Conservation (phyloP, 2,888 invertebrate species). For the Aradus depressus region DNA sequence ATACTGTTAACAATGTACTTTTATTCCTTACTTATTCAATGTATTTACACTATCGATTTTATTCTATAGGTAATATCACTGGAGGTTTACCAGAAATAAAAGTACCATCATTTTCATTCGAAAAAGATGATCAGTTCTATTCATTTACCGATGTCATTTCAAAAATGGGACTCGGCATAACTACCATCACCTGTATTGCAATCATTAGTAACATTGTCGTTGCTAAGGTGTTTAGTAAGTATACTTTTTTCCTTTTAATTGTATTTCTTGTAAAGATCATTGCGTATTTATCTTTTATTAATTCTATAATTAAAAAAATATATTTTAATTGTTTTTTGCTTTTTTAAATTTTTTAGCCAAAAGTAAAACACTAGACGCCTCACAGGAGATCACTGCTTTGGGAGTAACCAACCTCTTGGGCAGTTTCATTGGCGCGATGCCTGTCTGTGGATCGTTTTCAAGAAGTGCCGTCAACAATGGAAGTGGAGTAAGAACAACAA, state of each 20-base stretch:
- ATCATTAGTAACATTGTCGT: conserved; percentile 11
- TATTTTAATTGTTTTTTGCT: not conserved
- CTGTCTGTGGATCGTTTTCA: conserved; percentile 12
- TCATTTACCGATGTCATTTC: not conserved
- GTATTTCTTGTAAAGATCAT: not conserved
- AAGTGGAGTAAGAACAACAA: conserved; percentile 6
- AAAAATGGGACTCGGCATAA: conserved; percentile 2
- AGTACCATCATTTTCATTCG: not conserved
- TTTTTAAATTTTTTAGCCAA: conserved; percentile 4
- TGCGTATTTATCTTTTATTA: not conserved
- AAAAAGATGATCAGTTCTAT: not conserved
- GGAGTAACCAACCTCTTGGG: conserved; percentile 7
- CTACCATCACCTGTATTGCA: conserved; percentile 5
- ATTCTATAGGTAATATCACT: conserved; percentile 6
- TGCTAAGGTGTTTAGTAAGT: conserved; percentile 14
- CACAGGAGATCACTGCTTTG: conserved; percentile 11
- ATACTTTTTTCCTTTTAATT: not conserved
- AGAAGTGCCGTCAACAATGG: conserved; percentile 13
- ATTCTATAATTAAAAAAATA: not conserved
- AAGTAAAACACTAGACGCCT: conserved; percentile 6
- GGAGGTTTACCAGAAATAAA: conserved; percentile 7
- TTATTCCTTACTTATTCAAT: no score
- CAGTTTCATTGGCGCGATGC: conserved; percentile 14
- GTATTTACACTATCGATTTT: no score
- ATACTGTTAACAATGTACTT: no score